Conservation (phyloP, 2,888 invertebrate genomes). For the Germaria angustata region DNA sequence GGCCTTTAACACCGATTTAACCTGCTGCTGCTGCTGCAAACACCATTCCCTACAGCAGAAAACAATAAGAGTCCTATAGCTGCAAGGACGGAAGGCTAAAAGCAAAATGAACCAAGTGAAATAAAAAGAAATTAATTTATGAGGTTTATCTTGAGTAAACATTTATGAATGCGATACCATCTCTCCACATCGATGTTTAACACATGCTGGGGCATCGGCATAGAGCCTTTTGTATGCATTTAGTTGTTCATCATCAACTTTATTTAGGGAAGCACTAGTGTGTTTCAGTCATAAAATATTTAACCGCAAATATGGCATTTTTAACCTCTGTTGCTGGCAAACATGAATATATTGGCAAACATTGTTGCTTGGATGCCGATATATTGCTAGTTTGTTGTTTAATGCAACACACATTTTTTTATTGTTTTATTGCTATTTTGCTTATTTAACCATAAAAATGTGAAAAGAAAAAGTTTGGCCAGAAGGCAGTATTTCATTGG, state of each 20-base stretch:
- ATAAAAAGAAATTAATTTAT: slow-evolving; percentile 47
- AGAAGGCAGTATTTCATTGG: not conserved
- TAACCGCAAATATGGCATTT: slow-evolving; percentile 50
- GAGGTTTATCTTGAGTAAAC: slow-evolving; percentile 38
- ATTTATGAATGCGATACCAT: slow-evolving; percentile 15
- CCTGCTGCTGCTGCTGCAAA: too few relatives aligned
- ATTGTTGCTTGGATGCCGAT: slow-evolving; percentile 18
- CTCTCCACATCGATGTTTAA: not conserved
- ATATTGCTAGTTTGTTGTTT: too few relatives aligned
- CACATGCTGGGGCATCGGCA: not conserved
- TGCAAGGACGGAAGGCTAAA: not conserved
- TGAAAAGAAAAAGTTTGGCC: not conserved
- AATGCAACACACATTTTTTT: not conserved
- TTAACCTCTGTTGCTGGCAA: slow-evolving; percentile 13
- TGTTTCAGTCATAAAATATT: slow-evolving; percentile 17
- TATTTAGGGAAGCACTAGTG: not conserved
- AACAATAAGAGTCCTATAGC: not conserved
- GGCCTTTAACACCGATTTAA: slow-evolving; percentile 18
- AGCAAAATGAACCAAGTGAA: not conserved
- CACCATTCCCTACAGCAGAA: too few relatives aligned
- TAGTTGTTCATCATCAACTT: not conserved
- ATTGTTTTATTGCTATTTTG: slow-evolving; percentile 3
- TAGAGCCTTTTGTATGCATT: not conserved
- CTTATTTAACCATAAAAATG: slow-evolving; percentile 48
- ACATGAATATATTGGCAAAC: slow-evolving; percentile 31